Base-by-base conservation (phyloP, 2,113 vertebrate species). In the Macquaria ambigua region DNA sequence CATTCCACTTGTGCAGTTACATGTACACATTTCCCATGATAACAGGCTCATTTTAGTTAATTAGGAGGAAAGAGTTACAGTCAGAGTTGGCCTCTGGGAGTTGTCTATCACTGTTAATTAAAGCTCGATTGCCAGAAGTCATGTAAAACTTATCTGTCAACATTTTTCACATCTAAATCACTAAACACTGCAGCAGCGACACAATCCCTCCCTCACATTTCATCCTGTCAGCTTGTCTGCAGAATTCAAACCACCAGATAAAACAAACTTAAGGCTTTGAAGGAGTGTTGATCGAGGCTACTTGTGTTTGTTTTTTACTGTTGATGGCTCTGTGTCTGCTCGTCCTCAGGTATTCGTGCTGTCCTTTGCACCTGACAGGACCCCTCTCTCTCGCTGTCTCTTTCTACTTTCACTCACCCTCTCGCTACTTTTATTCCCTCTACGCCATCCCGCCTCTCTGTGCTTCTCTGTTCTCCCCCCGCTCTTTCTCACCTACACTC, bases 401-500 rank as follows among this genome's bases (percentile, higher is more conserved):
- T 52, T 31, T 34, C 71, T 58, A 6, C 76, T 77, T 85, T 76
- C 68, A 64, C 58, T 68, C 67, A 46, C 15, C 15, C 59, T 52
- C 74, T 83, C 48, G 2, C 55, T 78, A 48, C 67, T 72, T 79
- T 58, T 81, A 70, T 78, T 83, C 72, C 62, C 43, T 71, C 62
- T 53, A 20, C 8, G 6, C 52, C 76, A n/a, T 52, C 66, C 63
- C 59, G 46, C 56, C 39, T 70, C 69, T 41, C 5, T 43, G 8
- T 43, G 15, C 73, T 10, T 34, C 48, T 88, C 39, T 73, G 48
- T 81, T 75, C 70, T 82, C 67, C 37, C 37, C 64, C 68, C 20
- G 28, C 39, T 58, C 86, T 79, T 78, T 86, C 86, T 84, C 87
- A 81, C 90, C 89, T 82, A 56, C 59, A 70, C 87, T 76, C 81